phyloP scores from a whole-genome alignment of 2,113 vertebrate species.

The Coptodon bakossiorum region DNA sequence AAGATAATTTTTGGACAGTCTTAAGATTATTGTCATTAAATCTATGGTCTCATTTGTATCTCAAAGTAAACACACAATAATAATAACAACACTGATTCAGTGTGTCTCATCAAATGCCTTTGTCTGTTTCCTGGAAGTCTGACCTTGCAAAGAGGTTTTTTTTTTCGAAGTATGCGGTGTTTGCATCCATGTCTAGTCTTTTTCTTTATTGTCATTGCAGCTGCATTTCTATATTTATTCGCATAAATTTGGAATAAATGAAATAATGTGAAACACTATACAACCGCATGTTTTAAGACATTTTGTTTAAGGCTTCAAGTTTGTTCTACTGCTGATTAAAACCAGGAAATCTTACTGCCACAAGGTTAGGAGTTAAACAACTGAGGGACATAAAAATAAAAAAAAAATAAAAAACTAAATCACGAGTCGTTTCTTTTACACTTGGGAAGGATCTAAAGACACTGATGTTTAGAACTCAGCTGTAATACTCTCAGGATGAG shows the following conservation, averaged over 20 bases:
- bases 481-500: background rate
- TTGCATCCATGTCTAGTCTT: background rate
- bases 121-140: background rate
- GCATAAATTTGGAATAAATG: background rate
- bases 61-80: background rate
- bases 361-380: background rate
- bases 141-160: background rate
- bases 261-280: background rate
- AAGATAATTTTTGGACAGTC: background rate
- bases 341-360: background rate
- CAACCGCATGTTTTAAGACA: background rate
- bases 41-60: background rate
- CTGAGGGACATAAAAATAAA: background rate
- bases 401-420: rapidly evolving
- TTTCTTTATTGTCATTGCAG: background rate
- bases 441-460: background rate
- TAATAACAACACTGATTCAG: background rate
- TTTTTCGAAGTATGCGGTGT: background rate
- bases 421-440: background rate
- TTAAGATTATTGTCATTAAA: background rate
- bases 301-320: background rate
- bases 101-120: background rate
- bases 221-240: background rate
- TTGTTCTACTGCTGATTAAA: background rate
- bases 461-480: background rate